phyloP scores from a whole-genome alignment of 2,888 invertebrate species.

The Drosophila lacicola region DNA sequence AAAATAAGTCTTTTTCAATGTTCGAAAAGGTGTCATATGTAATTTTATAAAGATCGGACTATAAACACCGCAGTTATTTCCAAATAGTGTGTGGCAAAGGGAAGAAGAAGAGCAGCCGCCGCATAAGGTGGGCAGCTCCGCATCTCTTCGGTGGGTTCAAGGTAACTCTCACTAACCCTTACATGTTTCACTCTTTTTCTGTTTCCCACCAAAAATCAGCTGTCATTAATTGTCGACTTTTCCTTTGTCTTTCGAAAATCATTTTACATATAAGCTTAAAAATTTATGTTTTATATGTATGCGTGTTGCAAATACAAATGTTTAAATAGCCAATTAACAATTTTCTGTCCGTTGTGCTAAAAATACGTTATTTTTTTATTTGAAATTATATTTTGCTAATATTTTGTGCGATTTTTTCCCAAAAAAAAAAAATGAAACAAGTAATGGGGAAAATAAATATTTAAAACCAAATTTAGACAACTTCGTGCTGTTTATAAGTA shows the following conservation, averaged over 20 bases:
- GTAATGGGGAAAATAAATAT: conserved; percentile 3
- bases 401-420: background rate
- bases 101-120: too few species aligned
- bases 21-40: too few species aligned
- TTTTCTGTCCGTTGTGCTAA: conserved; percentile 58
- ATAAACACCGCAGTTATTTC: too few species aligned
- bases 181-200: too few species aligned
- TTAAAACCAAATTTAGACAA: conserved; percentile 7
- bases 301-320: conserved; percentile 34
- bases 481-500: background rate
- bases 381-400: background rate
- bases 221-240: too few species aligned
- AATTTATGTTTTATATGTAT: conserved; percentile 1
- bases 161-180: too few species aligned
- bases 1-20: too few species aligned
- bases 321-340: conserved; percentile 74
- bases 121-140: too few species aligned
- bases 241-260: background rate
- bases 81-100: too few species aligned
- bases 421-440: conserved; percentile 7
- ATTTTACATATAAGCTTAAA: background rate
- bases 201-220: too few species aligned
- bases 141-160: too few species aligned
- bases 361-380: conserved; percentile 25
- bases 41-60: too few species aligned